These are phyloP conservation scores for Drosophila tripunctata DNA, from an alignment of 2,888 invertebrate species.

Conservation along the genomic window DNA sequence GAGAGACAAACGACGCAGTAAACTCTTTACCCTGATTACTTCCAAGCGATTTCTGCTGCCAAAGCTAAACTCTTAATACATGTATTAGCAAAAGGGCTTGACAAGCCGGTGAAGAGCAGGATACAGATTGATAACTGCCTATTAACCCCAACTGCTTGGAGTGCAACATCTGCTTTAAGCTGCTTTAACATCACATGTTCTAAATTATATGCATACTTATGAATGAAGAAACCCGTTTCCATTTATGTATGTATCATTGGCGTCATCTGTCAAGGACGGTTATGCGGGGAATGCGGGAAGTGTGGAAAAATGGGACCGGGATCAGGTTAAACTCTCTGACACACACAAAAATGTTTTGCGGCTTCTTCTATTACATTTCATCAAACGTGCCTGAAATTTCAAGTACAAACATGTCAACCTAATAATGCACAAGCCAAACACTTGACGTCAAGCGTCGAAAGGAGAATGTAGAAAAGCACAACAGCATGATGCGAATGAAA, in stretches of 20 bases:
- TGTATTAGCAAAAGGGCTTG: slow-evolving; percentile 9
- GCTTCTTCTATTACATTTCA: slow-evolving; percentile 52
- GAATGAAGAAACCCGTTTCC: slow-evolving; percentile 4
- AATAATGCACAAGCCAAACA: slow-evolving; percentile 59
- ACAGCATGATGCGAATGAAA: slow-evolving; percentile 22
- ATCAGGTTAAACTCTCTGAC: slow-evolving; percentile 22
- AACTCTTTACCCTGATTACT: slow-evolving; percentile 61
- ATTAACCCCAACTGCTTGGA: slow-evolving; percentile 1
- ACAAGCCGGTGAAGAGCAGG: neutral
- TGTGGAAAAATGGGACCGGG: neutral
- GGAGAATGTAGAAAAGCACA: neutral
- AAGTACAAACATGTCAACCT: slow-evolving; percentile 64
- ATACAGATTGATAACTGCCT: slow-evolving; percentile 20
- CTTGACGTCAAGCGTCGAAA: slow-evolving; percentile 39
- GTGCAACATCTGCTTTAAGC: slow-evolving; percentile 6
- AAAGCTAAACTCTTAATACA: slow-evolving; percentile 9
- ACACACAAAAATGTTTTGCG: slow-evolving; percentile 38
- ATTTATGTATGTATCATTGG: slow-evolving; percentile 2
- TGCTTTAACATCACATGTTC: slow-evolving; percentile 2
- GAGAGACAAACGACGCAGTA: slow-evolving; percentile 22
- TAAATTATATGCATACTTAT: slow-evolving; percentile 7
- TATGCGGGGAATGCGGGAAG: neutral
- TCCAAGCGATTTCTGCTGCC: slow-evolving; percentile 50
- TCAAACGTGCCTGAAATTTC: slow-evolving; percentile 71
- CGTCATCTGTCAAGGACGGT: slow-evolving; percentile 3